Percentiles rank a stretch among this genome's conserved stretches.
These are phyloP conservation scores for Holotrichia oblita DNA, from an alignment of 1,140 invertebrate species.

Conservation along the genomic window DNA sequence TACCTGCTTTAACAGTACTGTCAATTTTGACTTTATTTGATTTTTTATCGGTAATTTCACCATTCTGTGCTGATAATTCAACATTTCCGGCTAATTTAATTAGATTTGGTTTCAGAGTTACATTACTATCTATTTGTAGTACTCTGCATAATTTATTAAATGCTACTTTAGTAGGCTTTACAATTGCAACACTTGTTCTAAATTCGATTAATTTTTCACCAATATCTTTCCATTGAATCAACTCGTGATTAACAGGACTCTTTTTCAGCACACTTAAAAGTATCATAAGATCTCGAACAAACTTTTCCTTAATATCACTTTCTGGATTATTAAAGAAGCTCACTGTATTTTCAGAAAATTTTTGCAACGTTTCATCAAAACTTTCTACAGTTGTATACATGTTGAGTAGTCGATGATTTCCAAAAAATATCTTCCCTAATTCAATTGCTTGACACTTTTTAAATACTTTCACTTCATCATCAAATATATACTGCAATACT, in stretches of 20 bases:
- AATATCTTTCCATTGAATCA: constrained; percentile 60
- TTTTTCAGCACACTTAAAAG: constrained; percentile 61
- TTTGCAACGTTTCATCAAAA: constrained; percentile 29
- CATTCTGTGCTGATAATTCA: constrained; percentile 26
- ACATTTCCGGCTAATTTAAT: constrained; percentile 49
- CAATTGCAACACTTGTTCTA: constrained; percentile 56
- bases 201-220: constrained; percentile 57
- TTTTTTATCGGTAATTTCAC: not conserved
- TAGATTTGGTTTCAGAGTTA: constrained; percentile 50
- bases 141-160: constrained; percentile 62
- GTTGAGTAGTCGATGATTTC: constrained; percentile 63
- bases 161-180: constrained; percentile 61
- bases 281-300: constrained; percentile 61
- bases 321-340: constrained; percentile 52
- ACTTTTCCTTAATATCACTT: constrained; percentile 57
- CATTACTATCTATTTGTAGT: constrained; percentile 59
- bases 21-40: not conserved
- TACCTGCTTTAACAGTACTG: not conserved
- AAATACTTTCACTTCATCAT: constrained; percentile 68
- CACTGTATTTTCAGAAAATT: constrained; percentile 58
- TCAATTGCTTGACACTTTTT: constrained; percentile 72
- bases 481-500: constrained; percentile 70
- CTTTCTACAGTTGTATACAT: constrained; percentile 12
- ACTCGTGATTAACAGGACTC: constrained; percentile 52
- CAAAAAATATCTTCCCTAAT: constrained; percentile 69